A percentile compares a stretch with the other conserved stretches of the same genome.
Evolutionary conservation across 2,888 invertebrate species (phyloP).

Genomic region (Doris montereyensis): DNA sequence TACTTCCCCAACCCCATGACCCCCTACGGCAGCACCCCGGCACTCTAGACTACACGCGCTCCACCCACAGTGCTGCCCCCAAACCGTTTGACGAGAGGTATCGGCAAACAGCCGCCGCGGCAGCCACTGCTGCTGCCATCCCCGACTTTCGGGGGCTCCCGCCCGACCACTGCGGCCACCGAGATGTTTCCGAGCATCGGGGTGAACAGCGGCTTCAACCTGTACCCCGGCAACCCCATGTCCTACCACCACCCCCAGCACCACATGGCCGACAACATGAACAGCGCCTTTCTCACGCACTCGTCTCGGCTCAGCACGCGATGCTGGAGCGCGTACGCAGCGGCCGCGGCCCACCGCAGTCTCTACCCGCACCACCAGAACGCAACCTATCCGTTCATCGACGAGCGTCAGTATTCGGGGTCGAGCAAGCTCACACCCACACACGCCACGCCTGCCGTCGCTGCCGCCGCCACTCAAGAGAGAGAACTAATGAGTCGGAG

Average conservation of each 20-base stretch:
- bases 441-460: conserved; percentile 52
- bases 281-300: conserved; percentile 66
- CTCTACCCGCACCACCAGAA: conserved; percentile 63
- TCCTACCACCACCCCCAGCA: conserved; percentile 55
- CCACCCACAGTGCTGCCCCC: conserved; percentile 56
- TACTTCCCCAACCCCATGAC: conserved; percentile 52
- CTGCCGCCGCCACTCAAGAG: conserved; percentile 53
- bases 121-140: conserved; percentile 55
- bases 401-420: conserved; percentile 67
- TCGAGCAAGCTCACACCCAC: conserved; percentile 56
- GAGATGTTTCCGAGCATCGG: conserved; percentile 66
- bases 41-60: conserved; percentile 60
- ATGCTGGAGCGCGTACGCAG: conserved; percentile 63
- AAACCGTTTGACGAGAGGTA: conserved; percentile 70
- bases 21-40: conserved; percentile 55
- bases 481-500: conserved; percentile 63
- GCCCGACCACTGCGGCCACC: conserved; percentile 56
- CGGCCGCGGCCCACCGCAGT: conserved; percentile 53
- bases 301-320: conserved; percentile 63
- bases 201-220: conserved; percentile 64
- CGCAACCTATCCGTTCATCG: conserved; percentile 66
- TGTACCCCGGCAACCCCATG: conserved; percentile 67
- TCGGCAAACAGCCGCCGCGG: conserved; percentile 57
- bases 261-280: conserved; percentile 58
- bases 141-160: conserved; percentile 65